Evolutionary conservation across 2,113 vertebrate species (phyloP).

Genomic region (Lepisosteus osseus): DNA sequence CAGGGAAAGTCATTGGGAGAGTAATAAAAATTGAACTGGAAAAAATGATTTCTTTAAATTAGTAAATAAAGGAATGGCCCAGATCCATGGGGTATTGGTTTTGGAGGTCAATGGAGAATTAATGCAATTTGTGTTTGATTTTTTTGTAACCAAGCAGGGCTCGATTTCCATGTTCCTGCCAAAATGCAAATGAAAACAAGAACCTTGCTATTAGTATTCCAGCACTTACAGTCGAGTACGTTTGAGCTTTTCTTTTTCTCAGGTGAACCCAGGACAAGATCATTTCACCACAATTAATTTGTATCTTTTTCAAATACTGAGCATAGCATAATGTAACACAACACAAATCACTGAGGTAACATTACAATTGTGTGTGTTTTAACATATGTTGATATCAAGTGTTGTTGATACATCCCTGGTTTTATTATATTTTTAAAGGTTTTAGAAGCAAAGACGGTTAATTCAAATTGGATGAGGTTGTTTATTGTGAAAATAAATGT

Average conservation of each 20-base stretch:
- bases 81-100: slow-evolving; percentile 51
- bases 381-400: too few relatives aligned
- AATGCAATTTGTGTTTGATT: slow-evolving; percentile 50
- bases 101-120: slow-evolving; percentile 55
- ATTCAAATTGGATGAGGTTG: too few relatives aligned
- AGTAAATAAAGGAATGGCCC: slow-evolving; percentile 70
- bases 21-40: slow-evolving; percentile 86
- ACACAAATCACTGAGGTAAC: too few relatives aligned
- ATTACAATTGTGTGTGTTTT: too few relatives aligned
- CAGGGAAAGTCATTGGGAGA: slow-evolving; percentile 67
- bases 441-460: too few relatives aligned
- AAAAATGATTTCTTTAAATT: slow-evolving; percentile 83
- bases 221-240: slow-evolving; percentile 57
- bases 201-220: slow-evolving; percentile 51
- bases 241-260: slow-evolving; percentile 32
- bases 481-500: too few relatives aligned
- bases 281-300: too few relatives aligned
- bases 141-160: slow-evolving; percentile 22
- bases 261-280: too few relatives aligned
- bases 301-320: too few relatives aligned
- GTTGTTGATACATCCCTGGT: too few relatives aligned
- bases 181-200: slow-evolving; percentile 54
- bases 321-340: too few relatives aligned
- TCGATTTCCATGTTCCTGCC: slow-evolving; percentile 28
- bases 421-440: too few relatives aligned